Conservation (phyloP, 2,888 invertebrate genomes). For the Nineta flava region DNA sequence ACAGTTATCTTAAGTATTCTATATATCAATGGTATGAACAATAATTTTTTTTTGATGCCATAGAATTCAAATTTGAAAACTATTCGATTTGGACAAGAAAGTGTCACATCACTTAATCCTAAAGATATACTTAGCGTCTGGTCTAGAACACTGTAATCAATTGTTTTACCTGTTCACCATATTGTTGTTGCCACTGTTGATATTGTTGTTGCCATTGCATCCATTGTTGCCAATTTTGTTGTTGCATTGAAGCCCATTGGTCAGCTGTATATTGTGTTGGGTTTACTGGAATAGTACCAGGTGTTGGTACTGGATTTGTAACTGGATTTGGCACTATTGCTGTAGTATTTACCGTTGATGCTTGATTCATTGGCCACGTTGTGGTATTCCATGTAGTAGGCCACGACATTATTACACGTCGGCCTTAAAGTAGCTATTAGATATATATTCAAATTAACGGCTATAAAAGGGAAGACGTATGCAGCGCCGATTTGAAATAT, state of each 20-base stretch:
- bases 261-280: constrained; percentile 39
- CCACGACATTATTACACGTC: constrained; percentile 27
- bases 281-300: constrained; percentile 13
- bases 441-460: no score
- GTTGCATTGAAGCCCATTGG: constrained; percentile 52
- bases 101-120: no score
- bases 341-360: neutral
- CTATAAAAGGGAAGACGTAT: no score
- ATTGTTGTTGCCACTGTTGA: constrained; percentile 59
- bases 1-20: no score
- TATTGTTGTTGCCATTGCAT: constrained; percentile 65
- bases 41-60: no score
- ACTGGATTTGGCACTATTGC: constrained; percentile 4
- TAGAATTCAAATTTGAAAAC: neutral
- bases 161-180: constrained; percentile 48
- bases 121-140: no score
- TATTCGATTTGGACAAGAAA: neutral
- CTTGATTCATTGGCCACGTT: neutral
- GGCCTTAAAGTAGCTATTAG: no score
- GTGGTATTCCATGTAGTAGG: constrained; percentile 17
- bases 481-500: no score
- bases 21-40: no score
- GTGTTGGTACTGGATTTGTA: constrained; percentile 9
- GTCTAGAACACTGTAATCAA: no score
- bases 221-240: constrained; percentile 60